These are phyloP conservation scores for Falco punctatus DNA, from an alignment of 2,113 vertebrate genomes.

Conservation along the genomic window DNA sequence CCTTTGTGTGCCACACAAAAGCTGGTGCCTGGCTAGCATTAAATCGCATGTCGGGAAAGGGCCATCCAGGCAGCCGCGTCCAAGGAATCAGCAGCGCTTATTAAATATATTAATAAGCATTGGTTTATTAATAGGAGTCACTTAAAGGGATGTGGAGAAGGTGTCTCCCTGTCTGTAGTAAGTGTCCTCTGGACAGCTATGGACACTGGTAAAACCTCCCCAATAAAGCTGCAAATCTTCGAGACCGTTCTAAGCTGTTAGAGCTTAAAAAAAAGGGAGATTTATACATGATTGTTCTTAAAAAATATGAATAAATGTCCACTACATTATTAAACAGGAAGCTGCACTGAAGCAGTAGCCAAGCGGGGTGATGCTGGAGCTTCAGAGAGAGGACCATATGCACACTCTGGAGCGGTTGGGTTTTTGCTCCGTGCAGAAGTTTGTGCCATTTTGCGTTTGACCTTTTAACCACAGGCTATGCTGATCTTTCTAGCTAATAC, in stretches of 20 bases:
- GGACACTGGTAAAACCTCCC: not conserved
- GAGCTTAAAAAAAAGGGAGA: not conserved
- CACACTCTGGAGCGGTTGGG: rapidly evolving
- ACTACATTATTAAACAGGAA: not conserved
- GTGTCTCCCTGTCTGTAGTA: no score
- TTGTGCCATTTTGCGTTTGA: rapidly evolving
- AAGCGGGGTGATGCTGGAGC: not conserved
- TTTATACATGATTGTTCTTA: not conserved
- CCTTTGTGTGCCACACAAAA: not conserved
- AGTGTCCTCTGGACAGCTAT: not conserved
- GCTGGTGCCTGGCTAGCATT: not conserved
- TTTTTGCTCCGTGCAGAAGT: not conserved
- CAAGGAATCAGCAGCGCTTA: not conserved
- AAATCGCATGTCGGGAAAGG: no score
- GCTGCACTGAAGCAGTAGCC: not conserved
- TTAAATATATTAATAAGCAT: not conserved
- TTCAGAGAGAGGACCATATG: rapidly evolving
- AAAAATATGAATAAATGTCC: not conserved
- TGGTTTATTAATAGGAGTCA: not conserved
- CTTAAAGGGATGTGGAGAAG: not conserved
- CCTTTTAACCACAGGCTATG: rapidly evolving
- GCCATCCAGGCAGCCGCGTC: not conserved
- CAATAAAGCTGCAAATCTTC: rapidly evolving
- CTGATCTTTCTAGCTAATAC: not conserved
- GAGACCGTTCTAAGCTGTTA: not conserved